Percentiles rank a stretch among this genome's conserved stretches.
phyloP scores from a whole-genome alignment of 2,888 invertebrate species.

The Aphodius sticticus region DNA sequence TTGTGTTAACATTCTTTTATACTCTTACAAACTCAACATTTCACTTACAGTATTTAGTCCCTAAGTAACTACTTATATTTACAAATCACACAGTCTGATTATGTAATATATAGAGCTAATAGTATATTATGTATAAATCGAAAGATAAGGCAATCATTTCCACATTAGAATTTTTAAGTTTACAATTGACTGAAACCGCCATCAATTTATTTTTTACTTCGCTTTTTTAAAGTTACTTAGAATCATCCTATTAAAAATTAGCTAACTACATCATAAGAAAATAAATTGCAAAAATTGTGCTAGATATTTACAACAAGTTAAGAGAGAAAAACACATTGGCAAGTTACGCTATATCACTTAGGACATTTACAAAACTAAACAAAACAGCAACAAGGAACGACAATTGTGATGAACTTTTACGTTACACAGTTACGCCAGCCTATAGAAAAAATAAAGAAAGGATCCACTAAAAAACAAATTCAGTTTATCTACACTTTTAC shows the following conservation, averaged over 20 bases:
- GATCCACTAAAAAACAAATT: not conserved
- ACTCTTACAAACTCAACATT: conserved; percentile 50
- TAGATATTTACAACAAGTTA: conserved; percentile 5
- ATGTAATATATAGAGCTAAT: conserved; percentile 18
- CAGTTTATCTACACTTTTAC: not conserved
- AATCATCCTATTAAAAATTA: conserved; percentile 11
- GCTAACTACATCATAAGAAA: conserved; percentile 12
- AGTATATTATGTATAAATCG: conserved; percentile 23
- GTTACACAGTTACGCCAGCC: not conserved
- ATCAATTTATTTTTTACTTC: not conserved
- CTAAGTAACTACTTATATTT: conserved; percentile 17
- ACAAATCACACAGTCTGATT: conserved; percentile 53
- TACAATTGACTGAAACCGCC: conserved; percentile 10
- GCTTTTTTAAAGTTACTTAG: not conserved
- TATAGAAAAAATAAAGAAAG: conserved; percentile 8
- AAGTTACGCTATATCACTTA: conserved; percentile 28
- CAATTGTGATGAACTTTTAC: not conserved
- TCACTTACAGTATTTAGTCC: conserved; percentile 27
- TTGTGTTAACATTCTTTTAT: conserved; percentile 47
- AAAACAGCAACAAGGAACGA: not conserved
- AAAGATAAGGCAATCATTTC: conserved; percentile 32
- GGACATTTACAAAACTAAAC: not conserved
- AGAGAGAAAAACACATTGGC: conserved; percentile 25
- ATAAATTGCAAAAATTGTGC: conserved; percentile 32
- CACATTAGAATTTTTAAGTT: conserved; percentile 26